phyloP scores from a whole-genome alignment of 2,797 vertebrate species.

The Tenualosa thibaudeaui region DNA sequence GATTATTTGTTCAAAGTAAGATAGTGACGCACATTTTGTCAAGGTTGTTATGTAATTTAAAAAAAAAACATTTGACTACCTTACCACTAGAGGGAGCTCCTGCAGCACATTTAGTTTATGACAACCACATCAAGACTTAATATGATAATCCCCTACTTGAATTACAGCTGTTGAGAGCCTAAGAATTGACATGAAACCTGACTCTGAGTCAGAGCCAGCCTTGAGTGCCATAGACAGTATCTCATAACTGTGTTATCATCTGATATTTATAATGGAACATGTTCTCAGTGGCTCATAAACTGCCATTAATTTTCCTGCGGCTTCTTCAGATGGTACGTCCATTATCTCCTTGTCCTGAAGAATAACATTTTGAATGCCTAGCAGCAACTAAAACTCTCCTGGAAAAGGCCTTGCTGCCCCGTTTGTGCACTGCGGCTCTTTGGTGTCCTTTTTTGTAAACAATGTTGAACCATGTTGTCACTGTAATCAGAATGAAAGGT shows the following conservation, averaged over 20 bases:
- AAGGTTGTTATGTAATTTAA: not conserved
- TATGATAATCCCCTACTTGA: conserved; percentile 17
- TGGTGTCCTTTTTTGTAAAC: not conserved
- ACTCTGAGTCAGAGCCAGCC: conserved; percentile 15
- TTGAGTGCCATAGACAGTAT: conserved; percentile 11
- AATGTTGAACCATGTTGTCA: not conserved
- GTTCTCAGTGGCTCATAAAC: conserved; percentile 13
- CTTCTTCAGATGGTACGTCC: not conserved
- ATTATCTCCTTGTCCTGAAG: conserved; percentile 12
- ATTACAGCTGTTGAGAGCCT: conserved; percentile 17
- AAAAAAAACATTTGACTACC: not conserved
- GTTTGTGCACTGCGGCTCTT: not conserved
- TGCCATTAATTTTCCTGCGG: conserved; percentile 16
- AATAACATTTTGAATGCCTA: not conserved
- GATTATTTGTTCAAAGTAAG: not conserved
- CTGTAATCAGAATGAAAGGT: not conserved
- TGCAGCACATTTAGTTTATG: not conserved
- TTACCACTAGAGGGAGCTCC: conserved; percentile 15
- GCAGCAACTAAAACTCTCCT: not conserved
- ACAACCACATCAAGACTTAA: conserved; percentile 1
- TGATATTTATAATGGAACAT: not conserved
- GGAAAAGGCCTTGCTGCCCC: not conserved
- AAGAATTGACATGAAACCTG: conserved; percentile 2
- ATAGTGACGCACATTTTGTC: not conserved
- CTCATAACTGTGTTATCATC: conserved; percentile 22